A percentile compares a stretch with the other conserved stretches of the same genome.
These are phyloP conservation scores for Mystacornis crossleyi DNA, from an alignment of 2,113 vertebrate genomes.

Conservation along the genomic window DNA sequence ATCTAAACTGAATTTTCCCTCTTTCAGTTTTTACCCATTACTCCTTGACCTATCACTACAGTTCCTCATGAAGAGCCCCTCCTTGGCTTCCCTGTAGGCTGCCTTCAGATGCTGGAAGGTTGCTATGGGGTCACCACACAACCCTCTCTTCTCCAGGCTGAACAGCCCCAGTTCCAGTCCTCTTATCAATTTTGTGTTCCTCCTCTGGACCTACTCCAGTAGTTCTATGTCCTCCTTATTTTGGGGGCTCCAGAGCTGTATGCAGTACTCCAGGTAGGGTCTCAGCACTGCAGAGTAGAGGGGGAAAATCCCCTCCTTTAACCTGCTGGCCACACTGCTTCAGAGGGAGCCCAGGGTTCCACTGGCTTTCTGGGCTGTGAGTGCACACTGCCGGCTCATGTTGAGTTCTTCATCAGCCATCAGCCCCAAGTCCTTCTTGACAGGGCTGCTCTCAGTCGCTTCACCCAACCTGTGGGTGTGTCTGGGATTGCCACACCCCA, in stretches of 20 bases:
- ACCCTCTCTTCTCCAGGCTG: background rate
- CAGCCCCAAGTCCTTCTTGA: fast-evolving
- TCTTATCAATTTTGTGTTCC: background rate
- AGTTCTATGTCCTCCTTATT: background rate
- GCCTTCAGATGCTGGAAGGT: background rate
- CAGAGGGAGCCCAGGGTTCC: background rate
- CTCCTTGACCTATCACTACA: background rate
- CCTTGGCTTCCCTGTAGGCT: background rate
- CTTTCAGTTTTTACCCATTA: background rate
- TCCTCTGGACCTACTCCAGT: background rate
- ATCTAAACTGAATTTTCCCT: background rate
- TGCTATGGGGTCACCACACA: background rate
- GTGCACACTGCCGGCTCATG: fast-evolving
- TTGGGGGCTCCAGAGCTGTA: background rate
- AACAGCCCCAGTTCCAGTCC: background rate
- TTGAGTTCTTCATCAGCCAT: background rate
- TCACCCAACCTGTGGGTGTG: background rate
- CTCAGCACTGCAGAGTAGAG: background rate
- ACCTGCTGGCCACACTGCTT: fast-evolving
- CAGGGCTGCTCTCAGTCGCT: background rate
- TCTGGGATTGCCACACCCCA: background rate
- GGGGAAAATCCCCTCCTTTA: background rate
- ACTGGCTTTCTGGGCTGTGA: background rate
- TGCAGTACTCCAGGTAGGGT: background rate
- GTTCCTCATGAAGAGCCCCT: background rate